Evolutionary conservation across 2,888 invertebrate genomes (phyloP), one percentile per base, ranked within the genome.

Genomic region (Microlaimidae sp.): DNA sequence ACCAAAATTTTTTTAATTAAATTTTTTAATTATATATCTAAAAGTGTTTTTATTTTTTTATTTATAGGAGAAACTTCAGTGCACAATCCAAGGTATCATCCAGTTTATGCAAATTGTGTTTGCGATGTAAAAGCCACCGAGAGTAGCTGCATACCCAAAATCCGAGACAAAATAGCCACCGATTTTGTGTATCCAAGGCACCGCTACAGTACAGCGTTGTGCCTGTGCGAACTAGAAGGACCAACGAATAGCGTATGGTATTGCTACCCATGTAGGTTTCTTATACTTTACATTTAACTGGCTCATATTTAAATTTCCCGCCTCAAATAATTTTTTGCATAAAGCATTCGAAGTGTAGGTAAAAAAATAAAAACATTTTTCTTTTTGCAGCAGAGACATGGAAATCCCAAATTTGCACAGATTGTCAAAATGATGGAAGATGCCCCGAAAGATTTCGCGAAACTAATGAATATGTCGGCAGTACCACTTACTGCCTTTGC

Each of bases 351-450:
- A n/a, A n/a, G n/a, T n/a, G 32, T 7, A 13, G 7, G 32, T 32
- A 32, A 32, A 32, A 7, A 7, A 7, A 32, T 32, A 32, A 32
- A 13, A 17, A 13, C 17, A 32, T 32, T 32, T 32, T 32, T 32
- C 32, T 13, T 32, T 7, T 55, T 63, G 51, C 53, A 66, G 67
- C 66, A 46, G 57, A 57, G 26, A 61, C 64, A 2, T 66, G 66
- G 66, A 67, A 66, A 49, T 66, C 67, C 53, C 60, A 63, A 47
- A 58, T 67, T 13, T 66, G 66, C 49, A 53, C 60, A 1, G 65
- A 66, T 32, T 66, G 66, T 47, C 61, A 61, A 7, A 60, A 62
- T 24, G 57, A 60, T 41, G 66, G 66, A 21, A 67, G 67, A 49
- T 66, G 66, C 51, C 67, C 66, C 1, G 66, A 66, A 65, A 51